phyloP scores from a whole-genome alignment of 2,888 invertebrate species.

The Plagodis dolabraria region DNA sequence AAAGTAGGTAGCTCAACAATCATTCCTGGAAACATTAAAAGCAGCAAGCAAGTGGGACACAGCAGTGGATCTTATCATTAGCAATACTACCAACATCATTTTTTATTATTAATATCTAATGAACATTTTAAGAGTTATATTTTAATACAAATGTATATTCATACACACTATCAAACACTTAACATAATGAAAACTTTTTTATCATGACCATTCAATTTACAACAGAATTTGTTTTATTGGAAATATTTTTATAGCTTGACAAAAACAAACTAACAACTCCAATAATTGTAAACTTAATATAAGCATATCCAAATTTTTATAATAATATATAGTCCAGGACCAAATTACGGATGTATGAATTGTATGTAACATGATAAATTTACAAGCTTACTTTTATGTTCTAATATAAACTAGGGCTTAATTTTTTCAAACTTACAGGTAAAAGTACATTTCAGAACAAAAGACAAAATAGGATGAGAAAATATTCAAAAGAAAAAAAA shows the following conservation, averaged over 20 bases:
- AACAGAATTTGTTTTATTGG: conserved; percentile 7
- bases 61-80: conserved; percentile 19
- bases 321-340: no score
- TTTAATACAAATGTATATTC: conserved; percentile 15
- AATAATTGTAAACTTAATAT: not conserved
- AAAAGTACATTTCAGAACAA: no score
- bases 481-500: no score
- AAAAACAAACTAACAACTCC: not conserved
- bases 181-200: conserved; percentile 18
- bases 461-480: no score
- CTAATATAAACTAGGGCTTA: no score
- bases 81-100: conserved; percentile 16
- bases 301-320: no score
- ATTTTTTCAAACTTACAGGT: no score
- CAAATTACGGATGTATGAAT: no score
- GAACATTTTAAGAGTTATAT: conserved; percentile 32
- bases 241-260: conserved; percentile 6
- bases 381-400: no score
- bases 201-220: conserved; percentile 8
- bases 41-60: conserved; percentile 9
- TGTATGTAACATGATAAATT: no score
- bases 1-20: not conserved
- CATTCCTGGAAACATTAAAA: conserved; percentile 5
- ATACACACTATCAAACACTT: conserved; percentile 2
- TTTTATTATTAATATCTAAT: conserved; percentile 22